Evolutionary conservation across 2,113 vertebrate genomes (phyloP), one percentile per base, ranked within the genome.

Genomic region (Gambusia affinis): DNA sequence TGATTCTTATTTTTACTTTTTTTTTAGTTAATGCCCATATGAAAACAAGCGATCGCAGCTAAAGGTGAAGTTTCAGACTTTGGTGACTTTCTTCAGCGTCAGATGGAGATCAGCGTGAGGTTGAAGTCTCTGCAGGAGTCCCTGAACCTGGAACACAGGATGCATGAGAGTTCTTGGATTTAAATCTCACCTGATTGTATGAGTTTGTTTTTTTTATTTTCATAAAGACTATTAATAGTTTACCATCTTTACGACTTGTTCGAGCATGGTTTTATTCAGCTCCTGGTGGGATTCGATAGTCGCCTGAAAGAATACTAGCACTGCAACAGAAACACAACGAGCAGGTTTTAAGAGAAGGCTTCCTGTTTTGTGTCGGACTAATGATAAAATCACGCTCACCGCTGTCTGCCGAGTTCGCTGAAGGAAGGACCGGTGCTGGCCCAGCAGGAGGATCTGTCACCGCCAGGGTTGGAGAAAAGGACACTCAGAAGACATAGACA

Each of bases 101-200:
- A 91, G 60, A 7, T 0, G 35, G 62, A 89, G 73, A 3, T 24
- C 4, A 17, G 8, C 0, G 0, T 6, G 1, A 19, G 67, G 75
- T 33, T 3, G 37, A 2, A 70, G 0, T 1, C 8, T 0, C 4
- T 4, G 28, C 47, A 87, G 54, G 0, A 85, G 12, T 0, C 0
- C 0, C 4, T 3, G 0, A 7, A 88, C 12, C 90, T 93, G 84
- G 75, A 90, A 91, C 31, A 80, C 27, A 88, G 10, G 3, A 74
- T 1, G 17, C 44, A 44, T 75, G 19, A 61, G 60, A 7, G 31
- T 10, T 33, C 39, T 75, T 0, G 37, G 17, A 47, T 31, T 6
- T 12, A 66, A 3, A n/a, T 4, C 74, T 12, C 54, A 61, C 24
- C 4, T 31, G 44, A 37, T 3, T 37, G 35, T 11, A 7, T 37